phyloP scores from a whole-genome alignment of 2,888 invertebrate genomes.

The Atethmia centrago region DNA sequence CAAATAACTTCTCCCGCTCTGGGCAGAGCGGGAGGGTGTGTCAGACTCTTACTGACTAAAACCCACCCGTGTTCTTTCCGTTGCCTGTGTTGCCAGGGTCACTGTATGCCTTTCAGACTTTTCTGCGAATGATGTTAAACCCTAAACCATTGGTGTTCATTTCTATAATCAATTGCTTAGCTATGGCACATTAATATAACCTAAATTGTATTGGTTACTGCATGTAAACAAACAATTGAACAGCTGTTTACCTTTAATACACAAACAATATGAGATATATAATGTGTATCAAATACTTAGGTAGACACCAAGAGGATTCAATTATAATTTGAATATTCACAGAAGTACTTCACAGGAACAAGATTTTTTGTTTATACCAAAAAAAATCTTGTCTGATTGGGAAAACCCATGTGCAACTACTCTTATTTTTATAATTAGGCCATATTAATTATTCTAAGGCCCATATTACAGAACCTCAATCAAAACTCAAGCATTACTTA shows the following conservation, averaged over 20 bases:
- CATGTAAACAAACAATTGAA: background rate
- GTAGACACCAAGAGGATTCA: background rate
- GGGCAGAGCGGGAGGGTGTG: no score
- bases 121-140: no score
- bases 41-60: no score
- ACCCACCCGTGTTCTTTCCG: no score
- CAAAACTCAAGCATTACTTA: no score
- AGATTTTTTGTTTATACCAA: background rate
- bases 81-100: no score
- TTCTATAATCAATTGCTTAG: background rate
- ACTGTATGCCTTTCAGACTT: no score
- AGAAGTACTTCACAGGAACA: background rate
- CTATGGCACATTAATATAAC: background rate
- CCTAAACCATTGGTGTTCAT: background rate
- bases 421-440: constrained; percentile 7
- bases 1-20: no score
- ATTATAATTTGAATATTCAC: background rate
- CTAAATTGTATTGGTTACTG: constrained; percentile 11
- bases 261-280: background rate
- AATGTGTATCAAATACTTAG: background rate
- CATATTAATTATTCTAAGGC: background rate
- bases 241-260: background rate
- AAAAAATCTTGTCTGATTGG: background rate
- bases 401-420: background rate
- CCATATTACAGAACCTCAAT: no score